Evolutionary conservation across 2,113 vertebrate genomes (phyloP).

Genomic region (Ammospiza caudacuta): DNA sequence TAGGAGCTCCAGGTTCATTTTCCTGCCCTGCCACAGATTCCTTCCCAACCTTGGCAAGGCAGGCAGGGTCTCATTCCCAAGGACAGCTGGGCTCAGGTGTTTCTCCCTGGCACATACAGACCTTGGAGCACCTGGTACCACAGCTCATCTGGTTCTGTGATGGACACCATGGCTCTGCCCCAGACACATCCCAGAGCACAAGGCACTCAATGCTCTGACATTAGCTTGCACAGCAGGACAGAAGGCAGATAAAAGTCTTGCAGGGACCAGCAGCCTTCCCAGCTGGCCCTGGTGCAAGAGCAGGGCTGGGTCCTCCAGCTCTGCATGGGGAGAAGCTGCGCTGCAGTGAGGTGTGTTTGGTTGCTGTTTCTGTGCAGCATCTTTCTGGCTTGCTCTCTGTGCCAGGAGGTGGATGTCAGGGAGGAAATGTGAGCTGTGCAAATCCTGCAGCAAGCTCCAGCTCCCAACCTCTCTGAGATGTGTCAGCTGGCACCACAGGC

Average conservation of each 20-base stretch:
- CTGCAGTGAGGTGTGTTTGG: neutral
- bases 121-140: neutral
- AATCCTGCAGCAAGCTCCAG: constrained; percentile 25
- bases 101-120: neutral
- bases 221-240: neutral
- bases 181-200: neutral
- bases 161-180: neutral
- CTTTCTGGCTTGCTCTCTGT: neutral
- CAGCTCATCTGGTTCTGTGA: accelerated
- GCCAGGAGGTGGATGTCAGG: constrained; percentile 5
- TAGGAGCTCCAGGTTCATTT: neutral
- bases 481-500: constrained; percentile 46
- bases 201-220: neutral
- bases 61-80: neutral
- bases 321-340: neutral
- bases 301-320: neutral
- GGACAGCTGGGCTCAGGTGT: neutral
- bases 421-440: constrained; percentile 19
- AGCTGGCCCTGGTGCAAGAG: neutral
- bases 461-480: neutral
- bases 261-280: neutral
- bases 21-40: neutral
- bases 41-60: neutral
- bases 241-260: neutral
- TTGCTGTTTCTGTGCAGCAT: neutral